Base-by-base conservation (phyloP, 2,888 invertebrate species). In the Eupithecia insigniata region DNA sequence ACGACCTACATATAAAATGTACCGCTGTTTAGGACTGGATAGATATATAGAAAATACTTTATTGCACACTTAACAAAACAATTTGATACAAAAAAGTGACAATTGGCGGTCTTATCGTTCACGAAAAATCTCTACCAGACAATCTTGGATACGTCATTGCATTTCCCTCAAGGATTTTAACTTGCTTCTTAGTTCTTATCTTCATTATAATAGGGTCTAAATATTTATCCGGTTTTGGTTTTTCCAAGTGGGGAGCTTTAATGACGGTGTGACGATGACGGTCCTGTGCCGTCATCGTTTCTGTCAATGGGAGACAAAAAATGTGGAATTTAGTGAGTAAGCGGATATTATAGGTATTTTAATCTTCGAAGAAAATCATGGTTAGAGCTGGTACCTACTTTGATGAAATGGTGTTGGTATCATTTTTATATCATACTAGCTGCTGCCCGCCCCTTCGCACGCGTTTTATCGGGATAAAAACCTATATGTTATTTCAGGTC, bases 221-320 rank as follows among this genome's bases (percentile, higher is more conserved):
- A n/a, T 74, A 4, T 55, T 18, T 39, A 67, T 30, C 30, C 22
- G 70, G 71, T 75, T 70, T 69, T 43, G 75, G 76, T 32, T 74
- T 76, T 74, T 32, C 69, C 74, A 66, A 66, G 32, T 26, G 65
- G 67, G 28, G 14, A 10, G 28, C 51, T 55, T 55, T 71, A 22
- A 65, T 75, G 78, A 78, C 74, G 75, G 71, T 22, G 46, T 2
- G 32, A 8, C 39, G 61, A 67, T 43, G 36, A 70, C 36, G 55
- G 32, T 26, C 18, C n/a, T 22, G n/a, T n/a, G n/a, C n/a, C n/a
- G n/a, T n/a, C n/a, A n/a, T n/a, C n/a, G n/a, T 26, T 36, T 14
- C n/a, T n/a, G n/a, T 62, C 34, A 71, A 60, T 60, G 62, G 51
- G 36, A 36, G 28, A 55, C 67, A 75, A 76, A 76, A 78, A 74